These are phyloP conservation scores for Xylota segnis DNA, from an alignment of 2,888 invertebrate species.

Conservation along the genomic window DNA sequence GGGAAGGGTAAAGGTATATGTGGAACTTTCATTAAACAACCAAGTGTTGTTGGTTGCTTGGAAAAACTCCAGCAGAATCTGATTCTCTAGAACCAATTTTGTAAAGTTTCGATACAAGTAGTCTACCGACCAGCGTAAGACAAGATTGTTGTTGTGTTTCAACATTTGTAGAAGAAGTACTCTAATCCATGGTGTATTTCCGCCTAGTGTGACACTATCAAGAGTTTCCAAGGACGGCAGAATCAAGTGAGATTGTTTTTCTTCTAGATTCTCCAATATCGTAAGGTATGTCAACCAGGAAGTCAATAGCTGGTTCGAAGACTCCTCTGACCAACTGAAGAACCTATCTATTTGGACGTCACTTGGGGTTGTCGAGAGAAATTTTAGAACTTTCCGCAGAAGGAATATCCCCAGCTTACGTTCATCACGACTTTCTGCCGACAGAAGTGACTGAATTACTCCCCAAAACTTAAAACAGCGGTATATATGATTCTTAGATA, in stretches of 20 bases:
- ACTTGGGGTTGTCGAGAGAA: neutral
- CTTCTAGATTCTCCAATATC: constrained; percentile 82
- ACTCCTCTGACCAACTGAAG: constrained; percentile 11
- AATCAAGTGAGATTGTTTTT: constrained; percentile 83
- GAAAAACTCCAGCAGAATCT: constrained; percentile 79
- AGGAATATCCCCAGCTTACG: constrained; percentile 80
- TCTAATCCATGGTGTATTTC: constrained; percentile 78
- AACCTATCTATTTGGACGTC: constrained; percentile 1
- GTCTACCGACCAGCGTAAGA: constrained; percentile 81
- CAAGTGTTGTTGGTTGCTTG: constrained; percentile 81
- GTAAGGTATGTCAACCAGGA: constrained; percentile 80
- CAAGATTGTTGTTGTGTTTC: constrained; percentile 80
- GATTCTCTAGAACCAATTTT: constrained; percentile 69
- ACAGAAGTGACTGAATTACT: constrained; percentile 78
- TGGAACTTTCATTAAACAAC: constrained; percentile 79
- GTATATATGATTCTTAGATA: constrained; percentile 11
- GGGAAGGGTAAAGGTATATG: neutral
- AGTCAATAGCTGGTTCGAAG: neutral
- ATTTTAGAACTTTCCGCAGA: constrained; percentile 77
- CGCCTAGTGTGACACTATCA: constrained; percentile 48
- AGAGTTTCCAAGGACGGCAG: constrained; percentile 80
- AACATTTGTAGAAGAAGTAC: constrained; percentile 80
- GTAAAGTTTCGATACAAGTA: constrained; percentile 78
- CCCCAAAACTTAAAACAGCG: constrained; percentile 31
- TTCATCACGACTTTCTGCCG: constrained; percentile 78